phyloP scores from a whole-genome alignment of 2,888 invertebrate genomes.

The Andrena praecox region DNA sequence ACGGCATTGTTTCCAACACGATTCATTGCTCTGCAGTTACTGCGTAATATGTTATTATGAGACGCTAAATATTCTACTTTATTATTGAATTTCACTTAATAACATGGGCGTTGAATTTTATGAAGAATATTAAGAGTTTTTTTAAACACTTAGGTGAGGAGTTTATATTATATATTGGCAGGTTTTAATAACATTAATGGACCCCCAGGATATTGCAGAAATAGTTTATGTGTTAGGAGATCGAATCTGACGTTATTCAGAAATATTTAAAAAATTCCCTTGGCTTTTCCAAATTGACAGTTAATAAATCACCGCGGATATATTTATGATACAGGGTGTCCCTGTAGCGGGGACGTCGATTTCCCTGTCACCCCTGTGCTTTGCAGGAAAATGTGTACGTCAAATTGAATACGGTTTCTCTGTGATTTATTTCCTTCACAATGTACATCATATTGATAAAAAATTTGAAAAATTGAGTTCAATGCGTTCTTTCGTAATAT shows the following conservation, averaged over 20 bases:
- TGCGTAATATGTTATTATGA: background rate
- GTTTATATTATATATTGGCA: too few species aligned
- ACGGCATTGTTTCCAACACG: background rate
- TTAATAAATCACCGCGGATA: slow-evolving; percentile 34
- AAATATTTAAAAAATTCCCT: slow-evolving; percentile 7
- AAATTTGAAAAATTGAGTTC: slow-evolving; percentile 6
- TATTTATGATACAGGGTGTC: slow-evolving; percentile 15
- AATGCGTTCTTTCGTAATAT: background rate
- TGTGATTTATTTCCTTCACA: slow-evolving; percentile 25
- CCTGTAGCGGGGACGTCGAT: slow-evolving; percentile 17
- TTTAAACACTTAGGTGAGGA: background rate
- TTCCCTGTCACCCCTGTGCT: slow-evolving; percentile 21
- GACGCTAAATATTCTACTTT: background rate
- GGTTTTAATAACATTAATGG: too few species aligned
- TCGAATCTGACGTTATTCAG: background rate
- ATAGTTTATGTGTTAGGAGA: background rate
- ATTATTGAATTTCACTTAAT: background rate
- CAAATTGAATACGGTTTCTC: slow-evolving; percentile 17
- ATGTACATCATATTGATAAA: background rate
- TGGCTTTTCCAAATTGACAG: slow-evolving; percentile 2
- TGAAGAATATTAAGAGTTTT: background rate
- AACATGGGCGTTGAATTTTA: background rate
- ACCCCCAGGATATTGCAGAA: too few species aligned
- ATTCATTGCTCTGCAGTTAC: slow-evolving; percentile 16
- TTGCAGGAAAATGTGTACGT: slow-evolving; percentile 5